phyloP scores from a whole-genome alignment of 2,797 vertebrate genomes.

The Catharus ustulatus region DNA sequence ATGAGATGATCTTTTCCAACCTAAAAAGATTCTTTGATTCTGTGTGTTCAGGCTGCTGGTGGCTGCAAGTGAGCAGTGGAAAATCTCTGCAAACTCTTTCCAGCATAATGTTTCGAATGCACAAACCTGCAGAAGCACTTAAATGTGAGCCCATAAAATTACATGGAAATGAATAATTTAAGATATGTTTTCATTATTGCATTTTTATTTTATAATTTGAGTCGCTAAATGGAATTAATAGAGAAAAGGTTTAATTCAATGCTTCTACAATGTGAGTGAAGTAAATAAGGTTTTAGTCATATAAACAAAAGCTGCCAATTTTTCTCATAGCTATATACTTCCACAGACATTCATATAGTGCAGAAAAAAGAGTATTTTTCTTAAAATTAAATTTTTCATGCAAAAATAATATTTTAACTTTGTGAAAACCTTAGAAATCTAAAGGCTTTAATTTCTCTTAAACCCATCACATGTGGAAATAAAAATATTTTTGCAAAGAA shows the following conservation, averaged over 20 bases:
- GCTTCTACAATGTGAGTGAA: background rate
- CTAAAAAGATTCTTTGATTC: background rate
- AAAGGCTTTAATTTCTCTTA: background rate
- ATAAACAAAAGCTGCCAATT: background rate
- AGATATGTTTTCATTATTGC: background rate
- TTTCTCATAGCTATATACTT: background rate
- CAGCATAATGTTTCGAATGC: slow-evolving; percentile 43
- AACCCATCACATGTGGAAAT: background rate
- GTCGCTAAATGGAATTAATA: background rate
- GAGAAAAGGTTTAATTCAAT: background rate
- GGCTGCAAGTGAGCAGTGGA: slow-evolving; percentile 61
- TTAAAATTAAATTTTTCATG: background rate
- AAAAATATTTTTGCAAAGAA: background rate
- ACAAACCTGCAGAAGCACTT: slow-evolving; percentile 55
- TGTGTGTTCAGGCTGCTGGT: slow-evolving; percentile 33
- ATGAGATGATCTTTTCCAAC: background rate
- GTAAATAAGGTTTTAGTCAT: background rate
- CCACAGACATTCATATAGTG: background rate
- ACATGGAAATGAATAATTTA: background rate
- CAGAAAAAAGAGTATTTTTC: background rate
- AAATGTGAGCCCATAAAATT: slow-evolving; percentile 51
- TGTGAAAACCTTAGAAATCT: background rate
- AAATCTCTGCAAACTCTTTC: slow-evolving; percentile 70
- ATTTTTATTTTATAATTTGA: background rate
- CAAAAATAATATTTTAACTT: background rate